phyloP scores from a whole-genome alignment of 1,140 invertebrate genomes.

The Heliconius himera region DNA sequence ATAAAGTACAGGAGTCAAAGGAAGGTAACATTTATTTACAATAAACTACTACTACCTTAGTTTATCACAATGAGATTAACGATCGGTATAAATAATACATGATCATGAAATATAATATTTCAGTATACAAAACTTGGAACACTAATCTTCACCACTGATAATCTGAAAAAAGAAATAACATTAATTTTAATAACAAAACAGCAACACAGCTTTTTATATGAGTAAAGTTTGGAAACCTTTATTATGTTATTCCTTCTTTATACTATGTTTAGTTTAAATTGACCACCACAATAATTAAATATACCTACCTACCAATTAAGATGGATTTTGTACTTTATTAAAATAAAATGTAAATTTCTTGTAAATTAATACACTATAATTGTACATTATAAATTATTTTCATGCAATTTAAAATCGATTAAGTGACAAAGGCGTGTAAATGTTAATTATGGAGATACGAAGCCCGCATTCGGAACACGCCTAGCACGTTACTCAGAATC shows the following conservation, averaged over 20 bases:
- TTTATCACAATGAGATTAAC: conserved; percentile 57
- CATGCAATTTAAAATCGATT: conserved; percentile 4
- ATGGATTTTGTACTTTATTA: too few species aligned
- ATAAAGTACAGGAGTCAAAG: conserved; percentile 37
- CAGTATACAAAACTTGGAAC: conserved; percentile 9
- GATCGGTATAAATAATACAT: conserved; percentile 39
- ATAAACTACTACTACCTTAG: conserved; percentile 35
- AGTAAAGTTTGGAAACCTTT: too few species aligned
- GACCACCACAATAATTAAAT: too few species aligned
- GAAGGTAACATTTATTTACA: conserved; percentile 60
- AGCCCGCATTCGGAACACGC: conserved; percentile 2
- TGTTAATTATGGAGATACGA: background rate
- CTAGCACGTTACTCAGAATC: conserved; percentile 7
- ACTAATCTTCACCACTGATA: conserved; percentile 4
- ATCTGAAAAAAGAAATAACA: background rate
- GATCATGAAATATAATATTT: conserved; percentile 31
- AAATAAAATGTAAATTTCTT: too few species aligned
- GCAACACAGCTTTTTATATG: too few species aligned
- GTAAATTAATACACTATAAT: too few species aligned
- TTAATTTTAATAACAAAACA: background rate
- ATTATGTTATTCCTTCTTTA: too few species aligned
- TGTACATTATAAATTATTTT: background rate
- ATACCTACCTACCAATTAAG: too few species aligned
- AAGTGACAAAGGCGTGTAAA: conserved; percentile 6
- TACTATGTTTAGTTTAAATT: too few species aligned